Percentiles rank a stretch among this genome's conserved stretches.
Evolutionary conservation across 2,888 invertebrate genomes (phyloP).

Genomic region (Proisotoma minuta): DNA sequence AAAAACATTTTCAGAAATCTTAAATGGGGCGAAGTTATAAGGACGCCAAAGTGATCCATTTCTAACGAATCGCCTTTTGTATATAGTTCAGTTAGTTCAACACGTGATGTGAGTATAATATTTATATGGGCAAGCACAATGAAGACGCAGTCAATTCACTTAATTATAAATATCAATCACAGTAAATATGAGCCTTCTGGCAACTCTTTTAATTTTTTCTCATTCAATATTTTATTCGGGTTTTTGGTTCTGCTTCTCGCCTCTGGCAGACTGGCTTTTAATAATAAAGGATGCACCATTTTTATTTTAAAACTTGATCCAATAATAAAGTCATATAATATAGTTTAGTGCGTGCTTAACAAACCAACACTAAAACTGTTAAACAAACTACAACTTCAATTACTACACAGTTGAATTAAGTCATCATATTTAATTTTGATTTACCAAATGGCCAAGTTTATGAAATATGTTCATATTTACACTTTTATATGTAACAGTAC

Average conservation of each 20-base stretch:
- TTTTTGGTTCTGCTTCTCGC: background rate
- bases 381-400: too few species aligned
- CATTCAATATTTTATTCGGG: constrained; percentile 3
- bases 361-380: background rate
- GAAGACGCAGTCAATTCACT: background rate
- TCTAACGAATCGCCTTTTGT: background rate
- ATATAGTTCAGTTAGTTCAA: background rate
- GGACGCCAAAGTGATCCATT: background rate
- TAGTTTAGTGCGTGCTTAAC: background rate
- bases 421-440: too few species aligned
- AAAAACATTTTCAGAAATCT: too few species aligned
- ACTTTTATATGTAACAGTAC: too few species aligned
- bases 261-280: background rate
- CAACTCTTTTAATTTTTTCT: background rate
- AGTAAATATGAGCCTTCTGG: background rate
- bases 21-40: too few species aligned
- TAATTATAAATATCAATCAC: constrained; percentile 1
- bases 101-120: background rate
- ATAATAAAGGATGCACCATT: background rate
- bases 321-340: too few species aligned
- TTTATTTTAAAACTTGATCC: too few species aligned
- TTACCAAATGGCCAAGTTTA: too few species aligned
- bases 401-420: constrained; percentile 9
- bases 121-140: background rate
- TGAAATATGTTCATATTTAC: too few species aligned